Conservation (phyloP, 2,888 invertebrate genomes). For the Dasypolia templi region DNA sequence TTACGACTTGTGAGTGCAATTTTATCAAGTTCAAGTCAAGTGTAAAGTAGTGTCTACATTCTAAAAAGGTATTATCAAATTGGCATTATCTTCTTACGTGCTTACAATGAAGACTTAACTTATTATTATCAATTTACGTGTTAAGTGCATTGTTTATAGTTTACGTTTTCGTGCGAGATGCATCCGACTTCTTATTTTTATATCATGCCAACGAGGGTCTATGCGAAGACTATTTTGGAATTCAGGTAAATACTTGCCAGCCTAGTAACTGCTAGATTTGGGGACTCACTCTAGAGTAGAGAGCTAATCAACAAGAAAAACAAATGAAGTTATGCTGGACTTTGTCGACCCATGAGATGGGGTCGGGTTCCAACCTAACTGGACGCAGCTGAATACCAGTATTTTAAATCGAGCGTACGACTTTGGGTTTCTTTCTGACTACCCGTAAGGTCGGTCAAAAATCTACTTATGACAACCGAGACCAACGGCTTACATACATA, state of each 20-base stretch:
- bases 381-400: neutral
- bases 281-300: neutral
- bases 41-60: neutral
- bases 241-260: neutral
- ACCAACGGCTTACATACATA: too few relatives aligned
- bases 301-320: neutral
- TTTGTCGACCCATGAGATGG: too few relatives aligned
- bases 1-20: constrained; percentile 23
- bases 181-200: neutral
- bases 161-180: neutral
- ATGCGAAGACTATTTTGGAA: too few relatives aligned
- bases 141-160: constrained; percentile 13
- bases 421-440: too few relatives aligned
- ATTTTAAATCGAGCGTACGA: too few relatives aligned
- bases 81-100: constrained; percentile 32
- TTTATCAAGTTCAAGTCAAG: constrained; percentile 20
- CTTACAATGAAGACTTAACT: constrained; percentile 3
- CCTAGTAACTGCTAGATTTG: neutral
- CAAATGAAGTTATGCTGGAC: neutral
- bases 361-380: neutral
- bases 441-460: too few relatives aligned
- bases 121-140: constrained; percentile 37
- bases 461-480: too few relatives aligned
- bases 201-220: neutral
- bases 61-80: constrained; percentile 3